A percentile compares a stretch with the other conserved stretches of the same genome.
Evolutionary conservation across 2,797 vertebrate genomes (phyloP).

Genomic region (Phalloptychus januarius): DNA sequence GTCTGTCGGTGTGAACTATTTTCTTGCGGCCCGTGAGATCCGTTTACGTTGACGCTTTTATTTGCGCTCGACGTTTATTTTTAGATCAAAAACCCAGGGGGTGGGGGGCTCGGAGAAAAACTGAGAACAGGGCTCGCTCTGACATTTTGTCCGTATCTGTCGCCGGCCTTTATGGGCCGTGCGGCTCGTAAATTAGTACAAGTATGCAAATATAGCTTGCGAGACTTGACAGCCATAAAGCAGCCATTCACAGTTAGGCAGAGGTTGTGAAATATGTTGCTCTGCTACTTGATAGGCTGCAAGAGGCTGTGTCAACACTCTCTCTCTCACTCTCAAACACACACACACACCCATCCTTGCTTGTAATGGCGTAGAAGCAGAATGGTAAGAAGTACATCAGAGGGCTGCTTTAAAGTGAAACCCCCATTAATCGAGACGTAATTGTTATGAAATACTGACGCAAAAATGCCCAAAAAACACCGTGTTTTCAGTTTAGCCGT

Average conservation of each 20-base stretch:
- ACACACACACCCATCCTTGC: background rate
- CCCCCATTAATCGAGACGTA: too few relatives aligned
- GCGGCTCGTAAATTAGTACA: background rate
- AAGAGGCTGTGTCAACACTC: background rate
- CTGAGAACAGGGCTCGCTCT: background rate
- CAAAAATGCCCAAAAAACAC: background rate
- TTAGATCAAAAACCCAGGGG: background rate
- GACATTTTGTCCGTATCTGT: background rate
- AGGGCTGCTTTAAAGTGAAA: background rate
- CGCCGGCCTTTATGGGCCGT: background rate
- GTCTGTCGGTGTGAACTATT: background rate
- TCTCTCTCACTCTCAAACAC: background rate
- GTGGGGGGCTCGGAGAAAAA: background rate
- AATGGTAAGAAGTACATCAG: background rate
- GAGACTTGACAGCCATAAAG: background rate
- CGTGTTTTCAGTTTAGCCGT: background rate
- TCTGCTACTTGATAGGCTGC: background rate
- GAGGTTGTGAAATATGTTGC: background rate
- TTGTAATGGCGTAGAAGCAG: background rate
- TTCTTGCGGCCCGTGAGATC: background rate
- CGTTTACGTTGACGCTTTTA: background rate
- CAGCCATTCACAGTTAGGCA: background rate
- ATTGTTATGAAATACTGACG: background rate
- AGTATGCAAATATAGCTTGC: background rate
- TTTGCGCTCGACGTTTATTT: background rate